Base-by-base conservation (phyloP, 1,140 invertebrate species). In the Leptinotarsa defecta region DNA sequence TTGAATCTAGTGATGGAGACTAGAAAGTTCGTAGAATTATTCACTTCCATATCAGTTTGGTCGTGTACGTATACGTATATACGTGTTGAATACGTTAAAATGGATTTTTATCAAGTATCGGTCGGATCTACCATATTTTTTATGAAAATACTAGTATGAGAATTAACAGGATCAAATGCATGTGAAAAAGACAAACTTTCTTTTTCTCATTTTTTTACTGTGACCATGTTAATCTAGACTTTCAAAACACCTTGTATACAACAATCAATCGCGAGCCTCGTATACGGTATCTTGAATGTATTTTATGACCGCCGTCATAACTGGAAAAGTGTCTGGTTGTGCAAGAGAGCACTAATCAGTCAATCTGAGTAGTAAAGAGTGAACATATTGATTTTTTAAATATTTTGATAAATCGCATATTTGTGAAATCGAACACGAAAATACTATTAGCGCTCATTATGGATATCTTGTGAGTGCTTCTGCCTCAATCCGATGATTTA, bases 361-460 rank as follows among this genome's bases (percentile, higher is more conserved):
- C 64, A 65, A 71, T 57, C 69, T 57, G 34, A 11, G 34, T 43
- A 43, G 34, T 43, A 11, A 48, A 71, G 48, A 20, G 69, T 22
- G 49, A n/a, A 71, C 69, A 71, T 71, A 71, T 71, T 71, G 69
- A 71, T 57, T 71, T 65, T 69, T 71, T 48, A 71, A 71, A 71
- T 57, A 49, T 71, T 71, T 71, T 71, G 69, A 71, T 71, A 71
- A 71, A 71, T 71, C 48, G 69, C 69, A 71, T 71, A 49, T 71
- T 71, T 71, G 69, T 71, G 69, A 71, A 71, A 71, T 71, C 48
- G 69, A 71, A 71, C 69, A 71, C 48, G 69, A 71, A 57, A 57
- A 71, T 57, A 71, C 69, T 71, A 71, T 71, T 71, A 71, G 69
- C 48, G 19, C 34, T 71, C 48, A 71, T 71, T 71, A 71, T 48